A percentile compares a stretch with the other conserved stretches of the same genome.
Evolutionary conservation across 2,113 vertebrate species (phyloP).

Genomic region (Rhabdornis inornatus): DNA sequence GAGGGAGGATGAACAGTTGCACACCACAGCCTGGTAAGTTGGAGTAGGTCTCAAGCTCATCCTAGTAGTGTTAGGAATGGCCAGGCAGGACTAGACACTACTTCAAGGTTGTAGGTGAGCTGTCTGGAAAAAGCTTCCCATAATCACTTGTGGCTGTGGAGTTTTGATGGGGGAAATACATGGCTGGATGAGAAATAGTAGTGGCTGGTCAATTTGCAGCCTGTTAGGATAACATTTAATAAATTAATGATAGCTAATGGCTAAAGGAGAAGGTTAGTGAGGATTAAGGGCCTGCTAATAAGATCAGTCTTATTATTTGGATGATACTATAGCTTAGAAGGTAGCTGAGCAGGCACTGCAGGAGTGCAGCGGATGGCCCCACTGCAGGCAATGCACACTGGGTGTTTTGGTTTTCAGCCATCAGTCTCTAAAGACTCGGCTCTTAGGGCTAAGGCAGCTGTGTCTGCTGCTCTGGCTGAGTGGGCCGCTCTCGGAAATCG

Average conservation of each 20-base stretch:
- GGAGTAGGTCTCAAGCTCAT: not conserved
- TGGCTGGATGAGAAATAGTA: not conserved
- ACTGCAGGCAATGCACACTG: accelerated
- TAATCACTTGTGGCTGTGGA: not conserved
- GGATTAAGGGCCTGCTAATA: not conserved
- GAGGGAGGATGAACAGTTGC: accelerated
- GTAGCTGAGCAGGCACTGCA: not conserved
- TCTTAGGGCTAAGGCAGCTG: not conserved
- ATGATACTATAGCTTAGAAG: not conserved
- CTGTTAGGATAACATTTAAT: not conserved
- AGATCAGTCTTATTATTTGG: not conserved
- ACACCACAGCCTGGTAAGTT: not conserved
- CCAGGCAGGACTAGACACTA: not conserved
- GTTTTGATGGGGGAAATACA: not conserved
- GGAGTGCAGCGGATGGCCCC: not conserved
- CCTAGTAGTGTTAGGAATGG: not conserved
- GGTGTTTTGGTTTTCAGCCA: not conserved
- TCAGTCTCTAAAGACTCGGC: accelerated
- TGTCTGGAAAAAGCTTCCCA: not conserved
- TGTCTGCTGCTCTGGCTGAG: accelerated
- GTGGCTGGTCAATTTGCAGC: not conserved
- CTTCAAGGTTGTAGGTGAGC: not conserved
- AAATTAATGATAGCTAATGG: not conserved
- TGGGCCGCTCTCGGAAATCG: accelerated
- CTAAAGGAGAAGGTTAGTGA: not conserved